A percentile compares a stretch with the other conserved stretches of the same genome.
Evolutionary conservation across 2,113 vertebrate species (phyloP).

Genomic region (Macrotis lagotis): DNA sequence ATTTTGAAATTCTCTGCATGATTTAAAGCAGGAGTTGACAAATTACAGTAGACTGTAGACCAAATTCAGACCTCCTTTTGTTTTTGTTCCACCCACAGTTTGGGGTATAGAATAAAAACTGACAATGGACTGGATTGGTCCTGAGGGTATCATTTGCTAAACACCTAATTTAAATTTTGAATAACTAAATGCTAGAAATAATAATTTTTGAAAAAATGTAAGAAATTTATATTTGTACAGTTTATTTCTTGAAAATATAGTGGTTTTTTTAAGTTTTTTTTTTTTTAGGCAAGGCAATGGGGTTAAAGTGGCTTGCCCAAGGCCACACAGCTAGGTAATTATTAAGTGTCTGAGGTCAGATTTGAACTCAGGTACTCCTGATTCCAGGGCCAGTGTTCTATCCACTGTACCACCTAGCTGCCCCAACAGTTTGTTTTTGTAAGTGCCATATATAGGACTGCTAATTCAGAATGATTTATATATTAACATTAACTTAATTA

Average conservation of each 20-base stretch:
- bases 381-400: no score
- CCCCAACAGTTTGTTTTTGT: no score
- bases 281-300: no score
- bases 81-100: background rate
- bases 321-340: no score
- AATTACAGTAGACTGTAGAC: background rate
- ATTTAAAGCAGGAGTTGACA: background rate
- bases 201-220: background rate
- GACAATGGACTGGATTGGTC: background rate
- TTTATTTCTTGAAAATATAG: constrained; percentile 27
- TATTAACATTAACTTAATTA: constrained; percentile 21
- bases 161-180: background rate
- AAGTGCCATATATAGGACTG: background rate
- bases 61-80: background rate
- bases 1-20: background rate
- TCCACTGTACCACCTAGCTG: no score
- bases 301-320: no score
- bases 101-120: background rate
- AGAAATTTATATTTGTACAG: background rate
- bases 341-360: no score
- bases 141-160: background rate
- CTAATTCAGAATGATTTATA: constrained; percentile 19
- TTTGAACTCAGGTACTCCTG: no score
- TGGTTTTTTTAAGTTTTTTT: constrained; percentile 23
- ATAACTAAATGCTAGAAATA: background rate